phyloP scores from a whole-genome alignment of 1,140 invertebrate species.

The Drosophila tsacasi region DNA sequence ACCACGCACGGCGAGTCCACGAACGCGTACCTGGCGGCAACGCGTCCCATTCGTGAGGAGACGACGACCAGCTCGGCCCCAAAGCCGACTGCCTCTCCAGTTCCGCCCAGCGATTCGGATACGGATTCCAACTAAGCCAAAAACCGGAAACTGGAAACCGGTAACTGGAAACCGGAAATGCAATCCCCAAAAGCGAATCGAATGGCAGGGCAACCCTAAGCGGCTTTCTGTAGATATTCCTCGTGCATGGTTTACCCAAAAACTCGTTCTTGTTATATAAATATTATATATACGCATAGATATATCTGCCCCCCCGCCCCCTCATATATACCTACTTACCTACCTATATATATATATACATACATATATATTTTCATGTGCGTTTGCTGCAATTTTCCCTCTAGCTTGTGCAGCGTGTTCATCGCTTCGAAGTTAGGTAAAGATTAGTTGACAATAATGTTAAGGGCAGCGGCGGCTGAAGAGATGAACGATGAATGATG shows the following conservation, averaged over 20 bases:
- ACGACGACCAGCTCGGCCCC: conserved; percentile 72
- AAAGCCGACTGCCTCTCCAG: conserved; percentile 83
- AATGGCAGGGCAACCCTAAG: conserved; percentile 8
- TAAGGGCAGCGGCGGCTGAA: conserved; percentile 33
- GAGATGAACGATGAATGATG: conserved; percentile 3
- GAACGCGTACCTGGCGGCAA: conserved; percentile 91
- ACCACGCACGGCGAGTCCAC: conserved; percentile 91
- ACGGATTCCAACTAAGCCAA: conserved; percentile 85
- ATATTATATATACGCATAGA: conserved; percentile 40
- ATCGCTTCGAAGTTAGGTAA: conserved; percentile 34
- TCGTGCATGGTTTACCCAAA: conserved; percentile 43
- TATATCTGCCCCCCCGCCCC: conserved; percentile 14
- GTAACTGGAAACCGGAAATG: not conserved
- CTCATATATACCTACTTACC: conserved; percentile 18
- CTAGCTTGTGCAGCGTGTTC: conserved; percentile 33
- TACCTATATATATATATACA: conserved; percentile 11
- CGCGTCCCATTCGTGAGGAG: conserved; percentile 86
- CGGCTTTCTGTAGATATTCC: conserved; percentile 52
- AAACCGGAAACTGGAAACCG: not conserved
- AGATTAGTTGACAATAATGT: conserved; percentile 78
- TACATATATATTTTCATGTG: conserved; percentile 34
- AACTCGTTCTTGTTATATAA: conserved; percentile 49
- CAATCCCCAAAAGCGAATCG: conserved; percentile 4
- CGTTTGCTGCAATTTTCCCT: conserved; percentile 22
- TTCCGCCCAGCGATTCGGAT: conserved; percentile 87